phyloP scores from a whole-genome alignment of 1,140 invertebrate genomes.

The Brachionus sp. region DNA sequence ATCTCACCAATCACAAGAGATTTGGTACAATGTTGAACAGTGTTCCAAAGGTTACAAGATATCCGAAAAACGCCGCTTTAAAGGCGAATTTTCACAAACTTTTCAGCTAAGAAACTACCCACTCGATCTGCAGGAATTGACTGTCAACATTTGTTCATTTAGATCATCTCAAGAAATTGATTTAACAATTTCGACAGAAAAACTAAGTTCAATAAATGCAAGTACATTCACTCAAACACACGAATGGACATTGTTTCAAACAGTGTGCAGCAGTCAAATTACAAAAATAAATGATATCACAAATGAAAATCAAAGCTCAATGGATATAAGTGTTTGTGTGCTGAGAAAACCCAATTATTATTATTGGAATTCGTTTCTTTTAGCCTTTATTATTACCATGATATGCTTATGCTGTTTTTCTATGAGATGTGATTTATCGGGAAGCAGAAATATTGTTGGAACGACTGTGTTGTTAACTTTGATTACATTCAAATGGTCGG shows the following conservation, averaged over 20 bases:
- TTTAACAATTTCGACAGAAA: neutral
- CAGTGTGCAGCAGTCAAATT: neutral
- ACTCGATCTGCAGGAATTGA: slow-evolving; percentile 8
- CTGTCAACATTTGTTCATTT: neutral
- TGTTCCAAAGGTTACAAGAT: neutral
- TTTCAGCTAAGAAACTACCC: slow-evolving; percentile 31
- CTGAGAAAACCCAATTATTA: slow-evolving; percentile 25
- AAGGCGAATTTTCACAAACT: slow-evolving; percentile 28
- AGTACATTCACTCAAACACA: slow-evolving; percentile 31
- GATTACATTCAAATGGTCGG: slow-evolving; percentile 33
- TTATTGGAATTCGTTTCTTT: slow-evolving; percentile 29
- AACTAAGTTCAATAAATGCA: neutral
- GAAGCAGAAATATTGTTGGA: slow-evolving; percentile 6
- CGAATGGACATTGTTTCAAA: slow-evolving; percentile 8
- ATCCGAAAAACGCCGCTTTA: neutral
- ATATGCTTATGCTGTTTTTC: slow-evolving; percentile 30
- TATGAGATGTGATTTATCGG: neutral
- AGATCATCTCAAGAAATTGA: neutral
- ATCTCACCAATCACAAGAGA: slow-evolving; percentile 19
- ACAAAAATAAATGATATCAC: neutral
- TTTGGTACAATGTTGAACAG: slow-evolving; percentile 19
- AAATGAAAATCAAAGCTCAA: neutral
- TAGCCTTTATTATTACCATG: slow-evolving; percentile 12
- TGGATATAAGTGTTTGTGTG: slow-evolving; percentile 26
- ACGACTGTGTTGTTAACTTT: slow-evolving; percentile 14